Conservation (phyloP, 1,140 invertebrate genomes). For the Chymomyza costata region DNA sequence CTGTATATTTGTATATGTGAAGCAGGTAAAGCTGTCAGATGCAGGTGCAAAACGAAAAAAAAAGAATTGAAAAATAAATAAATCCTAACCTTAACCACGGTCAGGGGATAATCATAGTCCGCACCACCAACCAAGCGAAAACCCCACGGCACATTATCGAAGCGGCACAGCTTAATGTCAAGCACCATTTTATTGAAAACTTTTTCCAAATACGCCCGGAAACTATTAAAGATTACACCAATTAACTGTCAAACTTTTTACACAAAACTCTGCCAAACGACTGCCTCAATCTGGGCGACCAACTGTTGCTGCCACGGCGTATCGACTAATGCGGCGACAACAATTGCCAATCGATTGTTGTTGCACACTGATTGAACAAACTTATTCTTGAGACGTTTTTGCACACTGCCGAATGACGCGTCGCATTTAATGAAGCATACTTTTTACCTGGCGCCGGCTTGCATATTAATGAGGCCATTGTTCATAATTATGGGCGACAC, state of each 20-base stretch:
- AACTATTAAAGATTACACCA: too few relatives aligned
- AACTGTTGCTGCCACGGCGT: slow-evolving; percentile 38
- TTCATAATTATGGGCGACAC: slow-evolving; percentile 51
- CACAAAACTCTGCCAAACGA: slow-evolving; percentile 24
- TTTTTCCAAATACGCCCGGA: slow-evolving; percentile 4
- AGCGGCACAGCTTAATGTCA: slow-evolving; percentile 79
- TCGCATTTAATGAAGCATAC: slow-evolving; percentile 51
- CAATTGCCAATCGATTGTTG: too few relatives aligned
- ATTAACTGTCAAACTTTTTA: slow-evolving; percentile 8
- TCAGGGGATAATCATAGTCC: slow-evolving; percentile 88
- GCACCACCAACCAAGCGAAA: slow-evolving; percentile 90
- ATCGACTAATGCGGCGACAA: too few relatives aligned
- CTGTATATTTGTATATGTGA: slow-evolving; percentile 11
- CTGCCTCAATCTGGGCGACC: slow-evolving; percentile 49
- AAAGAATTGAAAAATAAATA: slow-evolving; percentile 2
- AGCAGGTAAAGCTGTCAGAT: background rate
- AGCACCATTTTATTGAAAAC: slow-evolving; percentile 74
- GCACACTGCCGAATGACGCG: slow-evolving; percentile 27
- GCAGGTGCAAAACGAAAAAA: slow-evolving; percentile 9
- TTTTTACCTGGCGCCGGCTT: slow-evolving; percentile 41
- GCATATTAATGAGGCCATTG: slow-evolving; percentile 57
- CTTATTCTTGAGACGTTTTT: slow-evolving; percentile 33
- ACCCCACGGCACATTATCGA: slow-evolving; percentile 86
- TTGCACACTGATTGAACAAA: too few relatives aligned
- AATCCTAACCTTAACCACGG: slow-evolving; percentile 85